Evolutionary conservation across 1,140 invertebrate genomes (phyloP), one percentile per base, ranked within the genome.

Genomic region (Zaprionus vittiger): DNA sequence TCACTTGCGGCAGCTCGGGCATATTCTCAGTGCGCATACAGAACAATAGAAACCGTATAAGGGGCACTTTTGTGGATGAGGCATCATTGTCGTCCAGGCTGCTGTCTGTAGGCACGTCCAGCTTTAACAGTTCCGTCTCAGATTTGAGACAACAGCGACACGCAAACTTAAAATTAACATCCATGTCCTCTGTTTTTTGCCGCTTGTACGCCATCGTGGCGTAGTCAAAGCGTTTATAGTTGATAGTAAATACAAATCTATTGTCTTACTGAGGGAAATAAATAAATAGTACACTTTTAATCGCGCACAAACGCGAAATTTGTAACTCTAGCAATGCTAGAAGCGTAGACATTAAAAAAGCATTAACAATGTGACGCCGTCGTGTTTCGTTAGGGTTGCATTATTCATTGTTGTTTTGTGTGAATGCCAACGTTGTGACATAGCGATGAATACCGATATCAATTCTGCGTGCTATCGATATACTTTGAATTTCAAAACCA

Each of bases 71-170:
- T 64, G 55, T 56, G 14, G 71, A 57, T 22, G 26, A 31, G 5
- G 47, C 62, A 14, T 68, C 60, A 47, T 67, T 20, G 14, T 54
- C 26, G 68, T 69, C 64, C 62, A 59, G 28, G 64, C 65, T 69
- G 47, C 73, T 59, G 20, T 60, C 62, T 5, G 77, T 73, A 1
- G 74, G 64, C 4, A 82, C 71, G 47, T 91, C 89, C 54, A 92
- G 80, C 67, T 82, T 90, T 11, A 86, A 73, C 49, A 91, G 76
- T 47, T 92, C 84, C 1, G 77, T 84, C 28, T 91, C 79, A 14
- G 76, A 77, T 62, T 81, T 89, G 12, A 92, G 76, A 61, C 91
- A 92, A 67, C 91, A 92, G 54, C 91, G 84, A 82, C 91, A 92
- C 22, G 74, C 69, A 59, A 79, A 74, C 62, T 87, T 92, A 55